Conservation (phyloP, 2,888 invertebrate species). For the Drosophila anceps region DNA sequence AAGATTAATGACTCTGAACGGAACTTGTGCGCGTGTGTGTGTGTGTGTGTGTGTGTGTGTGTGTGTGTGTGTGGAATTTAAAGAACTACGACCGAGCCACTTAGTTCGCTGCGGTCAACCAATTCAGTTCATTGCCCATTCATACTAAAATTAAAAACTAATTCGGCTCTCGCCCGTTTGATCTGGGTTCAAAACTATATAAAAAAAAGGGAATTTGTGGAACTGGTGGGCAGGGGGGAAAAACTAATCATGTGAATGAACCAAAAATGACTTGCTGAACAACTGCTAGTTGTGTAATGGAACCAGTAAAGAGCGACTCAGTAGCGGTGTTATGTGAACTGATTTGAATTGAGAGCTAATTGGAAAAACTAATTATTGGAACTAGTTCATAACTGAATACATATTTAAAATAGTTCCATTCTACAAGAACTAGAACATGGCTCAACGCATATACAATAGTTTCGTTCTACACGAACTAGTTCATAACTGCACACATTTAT, state of each 20-base stretch:
- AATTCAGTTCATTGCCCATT: constrained; percentile 28
- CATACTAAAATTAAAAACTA: constrained; percentile 31
- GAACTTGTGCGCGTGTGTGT: constrained; percentile 23
- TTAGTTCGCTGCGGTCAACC: background rate
- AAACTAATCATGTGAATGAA: constrained; percentile 1
- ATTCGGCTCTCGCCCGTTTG: constrained; percentile 3
- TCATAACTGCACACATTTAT: background rate
- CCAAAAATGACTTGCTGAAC: background rate
- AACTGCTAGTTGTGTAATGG: no score
- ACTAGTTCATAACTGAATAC: background rate
- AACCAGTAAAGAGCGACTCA: background rate
- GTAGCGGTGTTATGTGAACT: background rate
- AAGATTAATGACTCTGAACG: constrained; percentile 52
- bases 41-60: constrained; percentile 17
- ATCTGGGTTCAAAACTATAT: constrained; percentile 18
- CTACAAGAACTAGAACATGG: background rate
- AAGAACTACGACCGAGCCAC: constrained; percentile 12
- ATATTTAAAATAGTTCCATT: no score
- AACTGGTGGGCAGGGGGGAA: background rate
- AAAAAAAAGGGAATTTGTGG: background rate
- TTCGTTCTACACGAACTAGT: background rate
- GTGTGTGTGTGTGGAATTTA: constrained; percentile 21
- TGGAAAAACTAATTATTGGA: background rate
- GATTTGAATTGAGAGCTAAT: background rate
- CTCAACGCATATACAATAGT: accelerated